Evolutionary conservation across 2,888 invertebrate species (phyloP), one percentile per base, ranked within the genome.

Genomic region (Ormyrus pomaceus): DNA sequence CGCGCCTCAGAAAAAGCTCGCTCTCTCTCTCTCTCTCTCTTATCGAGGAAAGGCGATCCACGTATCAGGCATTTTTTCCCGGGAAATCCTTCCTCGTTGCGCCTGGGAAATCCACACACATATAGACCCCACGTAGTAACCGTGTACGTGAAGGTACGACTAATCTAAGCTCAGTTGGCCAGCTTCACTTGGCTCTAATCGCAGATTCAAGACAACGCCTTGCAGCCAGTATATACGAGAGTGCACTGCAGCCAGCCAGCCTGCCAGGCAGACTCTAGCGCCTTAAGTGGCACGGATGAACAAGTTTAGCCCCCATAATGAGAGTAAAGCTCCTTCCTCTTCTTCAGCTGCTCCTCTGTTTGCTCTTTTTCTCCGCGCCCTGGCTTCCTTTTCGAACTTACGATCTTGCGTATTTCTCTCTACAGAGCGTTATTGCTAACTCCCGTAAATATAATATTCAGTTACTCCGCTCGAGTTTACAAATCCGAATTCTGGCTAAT

Each of bases 91-190:
- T 64, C 45, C 50, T 19, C 13, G 19, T 19, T 19, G 19, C 19
- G 19, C 19, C 19, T 19, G 19, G 19, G 1, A 19, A 19, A 19
- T 19, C 19, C 19, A 19, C 19, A 19, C 19, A 19, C 19, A 19
- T 19, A 19, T 19, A 19, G 19, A 19, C 19, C 19, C 19, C 19
- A 19, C 19, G 19, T 19, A 19, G 19, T 19, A 19, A 19, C 19
- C 19, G 19, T 19, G 19, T 19, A 19, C 45, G 11, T 8, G 45
- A 69, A 11, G 11, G 55, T 11, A 8, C 51, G 13, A 56, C 61
- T 73, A 55, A 73, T 78, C 78, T 73, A 68, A 78, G 78, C 71
- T 72, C 61, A 62, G 55, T 64, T 64, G 77, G 69, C 19, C 65
- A 45, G 58, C 68, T 69, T 68, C 7, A n/a, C 10, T 50, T 45